phyloP scores from a whole-genome alignment of 30 jellyfish, hydroid and myxozoan species.

The Aurelia aurita complex sp. Pacific region DNA sequence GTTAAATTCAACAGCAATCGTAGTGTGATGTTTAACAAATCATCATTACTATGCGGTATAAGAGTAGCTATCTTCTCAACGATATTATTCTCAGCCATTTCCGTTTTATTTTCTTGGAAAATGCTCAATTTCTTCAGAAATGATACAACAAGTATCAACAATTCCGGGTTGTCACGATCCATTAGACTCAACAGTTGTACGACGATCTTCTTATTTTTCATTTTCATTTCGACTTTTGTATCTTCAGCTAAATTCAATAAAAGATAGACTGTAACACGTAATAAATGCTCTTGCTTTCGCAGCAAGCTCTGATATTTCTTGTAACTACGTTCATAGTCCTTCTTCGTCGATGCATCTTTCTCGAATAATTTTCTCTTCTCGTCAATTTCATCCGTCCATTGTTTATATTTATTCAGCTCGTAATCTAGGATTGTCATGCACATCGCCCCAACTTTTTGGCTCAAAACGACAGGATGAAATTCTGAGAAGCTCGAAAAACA shows the following conservation, averaged over 20 bases:
- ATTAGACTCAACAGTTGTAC: constrained; percentile 66
- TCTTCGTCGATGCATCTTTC: constrained; percentile 77
- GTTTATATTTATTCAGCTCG: constrained; percentile 80
- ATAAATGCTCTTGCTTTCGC: constrained; percentile 92
- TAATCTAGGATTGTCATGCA: constrained; percentile 88
- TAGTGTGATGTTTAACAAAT: constrained; percentile 79
- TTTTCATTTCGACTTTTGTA: constrained; percentile 92
- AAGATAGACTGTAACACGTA: constrained; percentile 96
- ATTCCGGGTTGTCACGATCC: constrained; percentile 81
- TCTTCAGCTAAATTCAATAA: constrained; percentile 94
- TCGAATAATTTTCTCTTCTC: constrained; percentile 73
- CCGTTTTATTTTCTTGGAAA: constrained; percentile 83
- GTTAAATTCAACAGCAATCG: constrained; percentile 87
- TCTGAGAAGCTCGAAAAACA: constrained; percentile 98
- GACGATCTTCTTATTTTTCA: constrained; percentile 90
- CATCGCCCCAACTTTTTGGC: constrained; percentile 95
- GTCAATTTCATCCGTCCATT: constrained; percentile 92
- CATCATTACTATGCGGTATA: constrained; percentile 89
- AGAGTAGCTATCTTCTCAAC: constrained; percentile 77
- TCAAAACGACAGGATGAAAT: constrained; percentile 83
- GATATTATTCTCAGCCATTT: constrained; percentile 73
- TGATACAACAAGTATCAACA: constrained; percentile 94
- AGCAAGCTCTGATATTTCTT: constrained; percentile 78
- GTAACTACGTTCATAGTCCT: constrained; percentile 90
- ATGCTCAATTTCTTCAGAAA: constrained; percentile 94